Evolutionary conservation across 2,113 vertebrate species (phyloP).

Genomic region (Bufo gargarizans): DNA sequence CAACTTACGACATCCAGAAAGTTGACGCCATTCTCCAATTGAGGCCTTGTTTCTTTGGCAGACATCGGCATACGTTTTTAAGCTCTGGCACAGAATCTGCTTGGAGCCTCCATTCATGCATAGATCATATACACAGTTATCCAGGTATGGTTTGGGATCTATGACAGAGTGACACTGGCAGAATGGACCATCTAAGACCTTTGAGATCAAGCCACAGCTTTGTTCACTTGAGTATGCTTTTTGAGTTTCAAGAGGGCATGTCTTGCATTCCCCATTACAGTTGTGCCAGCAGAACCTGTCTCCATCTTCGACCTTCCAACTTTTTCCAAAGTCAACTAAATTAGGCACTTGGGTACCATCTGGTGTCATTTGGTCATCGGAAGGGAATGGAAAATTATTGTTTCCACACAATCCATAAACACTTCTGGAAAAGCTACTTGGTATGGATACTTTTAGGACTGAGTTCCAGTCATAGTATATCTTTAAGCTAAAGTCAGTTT

Average conservation of each 20-base stretch:
- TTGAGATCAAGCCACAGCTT: conserved; percentile 69
- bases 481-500: conserved; percentile 67
- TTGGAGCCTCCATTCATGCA: conserved; percentile 67
- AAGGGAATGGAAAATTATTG: conserved; percentile 64
- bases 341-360: conserved; percentile 55
- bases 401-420: conserved; percentile 57
- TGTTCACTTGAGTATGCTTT: conserved; percentile 22
- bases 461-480: conserved; percentile 76
- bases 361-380: conserved; percentile 62
- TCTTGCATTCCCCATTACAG: conserved; percentile 63
- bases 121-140: conserved; percentile 65
- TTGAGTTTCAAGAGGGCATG: conserved; percentile 62
- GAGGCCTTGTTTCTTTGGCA: conserved; percentile 68
- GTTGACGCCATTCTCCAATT: conserved; percentile 68
- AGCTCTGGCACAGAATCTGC: conserved; percentile 69
- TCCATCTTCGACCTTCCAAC: conserved; percentile 66
- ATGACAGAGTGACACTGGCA: conserved; percentile 41
- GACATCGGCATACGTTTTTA: conserved; percentile 69
- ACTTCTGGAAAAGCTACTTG: background rate
- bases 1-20: conserved; percentile 71
- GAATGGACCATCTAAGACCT: conserved; percentile 63
- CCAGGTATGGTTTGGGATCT: conserved; percentile 63
- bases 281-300: conserved; percentile 64
- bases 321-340: conserved; percentile 60
- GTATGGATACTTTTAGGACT: conserved; percentile 68